A percentile compares a stretch with the other conserved stretches of the same genome.
phyloP scores from a whole-genome alignment of 2,113 vertebrate species.

The Myxocyprinus asiaticus region DNA sequence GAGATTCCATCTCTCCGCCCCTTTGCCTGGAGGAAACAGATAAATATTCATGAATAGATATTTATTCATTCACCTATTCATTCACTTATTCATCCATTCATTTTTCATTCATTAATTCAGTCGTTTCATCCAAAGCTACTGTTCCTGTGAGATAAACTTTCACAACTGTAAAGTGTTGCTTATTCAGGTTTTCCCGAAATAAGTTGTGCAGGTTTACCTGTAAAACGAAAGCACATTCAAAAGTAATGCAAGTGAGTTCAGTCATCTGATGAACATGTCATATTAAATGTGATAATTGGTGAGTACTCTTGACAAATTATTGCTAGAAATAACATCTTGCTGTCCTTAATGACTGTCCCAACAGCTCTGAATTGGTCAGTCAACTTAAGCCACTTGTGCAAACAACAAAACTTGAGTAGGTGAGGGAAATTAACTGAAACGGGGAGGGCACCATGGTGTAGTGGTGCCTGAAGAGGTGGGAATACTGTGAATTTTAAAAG shows the following conservation, averaged over 20 bases:
- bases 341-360: constrained; percentile 46
- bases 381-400: constrained; percentile 71
- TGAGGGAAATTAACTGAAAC: constrained; percentile 1
- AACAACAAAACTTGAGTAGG: constrained; percentile 67
- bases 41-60: background rate
- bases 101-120: background rate
- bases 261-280: background rate
- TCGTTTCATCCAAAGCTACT: background rate
- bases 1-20: constrained; percentile 85
- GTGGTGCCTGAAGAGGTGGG: no score
- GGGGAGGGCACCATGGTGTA: background rate
- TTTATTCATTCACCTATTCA: constrained; percentile 6
- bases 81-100: background rate
- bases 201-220: no score
- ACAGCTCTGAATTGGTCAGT: constrained; percentile 67
- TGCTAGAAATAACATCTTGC: constrained; percentile 65
- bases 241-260: background rate
- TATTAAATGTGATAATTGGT: background rate
- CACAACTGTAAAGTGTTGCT: background rate
- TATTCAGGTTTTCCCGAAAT: background rate
- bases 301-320: constrained; percentile 59
- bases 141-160: background rate
- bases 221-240: background rate
- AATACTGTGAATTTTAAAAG: no score
- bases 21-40: constrained; percentile 65